Percentiles rank a stretch among this genome's conserved stretches.
Conservation (phyloP, 2,888 invertebrate species). For the Dryomyza anilis region DNA sequence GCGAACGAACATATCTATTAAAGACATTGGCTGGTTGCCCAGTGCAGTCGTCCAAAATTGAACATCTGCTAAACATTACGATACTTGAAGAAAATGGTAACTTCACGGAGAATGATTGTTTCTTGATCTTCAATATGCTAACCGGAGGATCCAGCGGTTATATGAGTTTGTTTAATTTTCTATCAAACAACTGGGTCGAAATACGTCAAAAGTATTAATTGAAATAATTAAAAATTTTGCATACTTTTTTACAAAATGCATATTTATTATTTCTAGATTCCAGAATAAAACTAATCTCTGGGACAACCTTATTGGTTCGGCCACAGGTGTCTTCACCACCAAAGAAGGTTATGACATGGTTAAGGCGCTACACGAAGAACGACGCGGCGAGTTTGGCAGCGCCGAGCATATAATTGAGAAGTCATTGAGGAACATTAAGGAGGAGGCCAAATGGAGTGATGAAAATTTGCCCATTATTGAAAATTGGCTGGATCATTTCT, state of each 20-base stretch:
- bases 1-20: slow-evolving; percentile 76
- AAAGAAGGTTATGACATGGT: slow-evolving; percentile 75
- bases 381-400: slow-evolving; percentile 72
- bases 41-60: slow-evolving; percentile 72
- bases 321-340: slow-evolving; percentile 77
- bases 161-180: slow-evolving; percentile 73
- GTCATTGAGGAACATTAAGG: slow-evolving; percentile 73
- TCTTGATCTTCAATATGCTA: slow-evolving; percentile 76
- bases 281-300: slow-evolving; percentile 74
- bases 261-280: slow-evolving; percentile 63
- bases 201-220: slow-evolving; percentile 68
- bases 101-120: slow-evolving; percentile 78
- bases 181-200: slow-evolving; percentile 72
- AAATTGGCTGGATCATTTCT: slow-evolving; percentile 70
- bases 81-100: slow-evolving; percentile 73
- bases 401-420: slow-evolving; percentile 77
- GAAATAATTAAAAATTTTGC: not conserved
- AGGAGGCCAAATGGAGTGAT: slow-evolving; percentile 77
- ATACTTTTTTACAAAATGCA: not conserved
- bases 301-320: slow-evolving; percentile 76
- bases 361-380: slow-evolving; percentile 67
- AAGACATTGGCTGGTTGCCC: slow-evolving; percentile 82
- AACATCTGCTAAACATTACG: slow-evolving; percentile 70
- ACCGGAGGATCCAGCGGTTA: slow-evolving; percentile 75
- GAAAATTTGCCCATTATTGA: slow-evolving; percentile 77